Base-by-base conservation (phyloP, 2,797 vertebrate species). In the Hipposideros larvatus region DNA sequence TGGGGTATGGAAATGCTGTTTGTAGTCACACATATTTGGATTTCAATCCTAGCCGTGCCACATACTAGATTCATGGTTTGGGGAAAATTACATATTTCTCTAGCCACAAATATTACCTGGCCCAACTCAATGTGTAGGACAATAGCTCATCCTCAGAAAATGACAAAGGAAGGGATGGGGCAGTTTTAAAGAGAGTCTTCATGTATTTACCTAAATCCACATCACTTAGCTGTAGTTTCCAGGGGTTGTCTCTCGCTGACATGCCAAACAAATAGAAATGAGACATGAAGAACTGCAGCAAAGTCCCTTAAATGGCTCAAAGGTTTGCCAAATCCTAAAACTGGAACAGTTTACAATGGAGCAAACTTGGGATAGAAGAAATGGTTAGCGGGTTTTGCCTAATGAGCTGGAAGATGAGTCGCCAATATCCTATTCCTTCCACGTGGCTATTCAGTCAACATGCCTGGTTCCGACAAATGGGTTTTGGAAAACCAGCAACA, bases 321-420 rank as follows among this genome's bases (percentile, higher is more conserved):
- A 24, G 41, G 26, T 37, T 14, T 2, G 6, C 31, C 48, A 24
- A 24, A 37, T 24, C 26, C 21, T 59, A 16, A 80, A 48, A 4
- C 8, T 3, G 41, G 31, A 34, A 15, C 24, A 14, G n/a, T n/a
- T 43, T 6, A 5, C 53, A 31, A 41, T 0, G 0, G 51, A n/a
- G 15, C 24, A 43, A 41, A 34, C 34, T 9, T 24, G 18, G 3
- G 5, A 31, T 4, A 11, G 10, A 59, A 3, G 11, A 68, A 8
- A 5, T 2, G 26, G 21, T 6, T 0, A 0, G 5, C 7, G 21
- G 26, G 3, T 24, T 7, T 34, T 3, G 0, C 13, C 71, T 22
- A 2, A 0, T 7, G 5, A 34, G 2, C 0, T 21, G 55, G 26
- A 63, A 24, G 4, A 7, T 4, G 13, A 19, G 21, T 4, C 0